Evolutionary conservation across 2,888 invertebrate species (phyloP), one percentile per base, ranked within the genome.

Genomic region (Trisateles emortualis): DNA sequence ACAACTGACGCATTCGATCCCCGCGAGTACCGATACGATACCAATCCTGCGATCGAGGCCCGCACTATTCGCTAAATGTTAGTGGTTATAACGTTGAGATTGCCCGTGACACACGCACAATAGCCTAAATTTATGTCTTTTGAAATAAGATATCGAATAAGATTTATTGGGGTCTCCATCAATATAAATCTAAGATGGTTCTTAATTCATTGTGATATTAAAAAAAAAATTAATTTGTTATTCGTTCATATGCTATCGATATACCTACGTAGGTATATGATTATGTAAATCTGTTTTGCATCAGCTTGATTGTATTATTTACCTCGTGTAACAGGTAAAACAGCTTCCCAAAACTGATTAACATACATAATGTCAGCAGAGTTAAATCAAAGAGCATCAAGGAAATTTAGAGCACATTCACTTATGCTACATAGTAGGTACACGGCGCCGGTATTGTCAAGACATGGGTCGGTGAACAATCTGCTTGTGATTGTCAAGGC

Each of bases 401-500:
- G 24, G 29, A 39, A 46, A 57, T 44, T 62, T 10, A 40, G 36
- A 42, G 35, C 29, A 33, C 8, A n/a, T 43, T 40, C 14, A 46
- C 13, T 49, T 39, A 32, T 19, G 35, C 13, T 47, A 47, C 29
- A 33, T 29, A 5, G 11, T 11, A 2, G 5, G 2, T 11, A 5
- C 5, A 29, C 8, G 16, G 14, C 32, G 16, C 16, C 43, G 17
- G 32, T 43, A 47, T 46, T 50, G 47, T 35, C 35, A 33, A 52
- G 52, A 59, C 51, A 64, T 60, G 57, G 66, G 41, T 46, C 53
- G 62, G 47, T 55, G 62, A 68, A 61, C 59, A 73, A 72, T 68
- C 52, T 52, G 44, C 55, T 61, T 72, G 64, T 70, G 68, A 79
- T 76, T 86, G 81, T 86, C 90, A 90, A 91, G 89, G 90, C 79